Evolutionary conservation across 2,797 vertebrate genomes (phyloP), one percentile per base, ranked within the genome.

Genomic region (Danio aesculapii): DNA sequence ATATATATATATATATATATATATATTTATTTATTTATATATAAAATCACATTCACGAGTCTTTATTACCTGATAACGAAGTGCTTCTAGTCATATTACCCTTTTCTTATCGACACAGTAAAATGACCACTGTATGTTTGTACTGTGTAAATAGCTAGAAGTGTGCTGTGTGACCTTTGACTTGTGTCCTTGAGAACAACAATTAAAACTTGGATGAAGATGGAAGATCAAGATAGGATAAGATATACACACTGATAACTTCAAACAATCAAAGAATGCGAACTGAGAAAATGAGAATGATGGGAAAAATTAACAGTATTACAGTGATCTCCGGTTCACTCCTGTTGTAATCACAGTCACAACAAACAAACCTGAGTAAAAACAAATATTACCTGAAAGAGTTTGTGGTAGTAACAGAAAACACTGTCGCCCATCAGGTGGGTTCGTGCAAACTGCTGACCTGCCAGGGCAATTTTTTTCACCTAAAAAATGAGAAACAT

Each of bases 321-420:
- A 66, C 50, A 53, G 39, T 44, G 11, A 17, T 30, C 30, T 30
- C 14, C 21, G 11, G 16, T 67, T 8, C 9, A 1, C 41, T 63
- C 14, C 50, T 16, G 2, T 6, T 62, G 9, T 69, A 64, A 19
- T 39, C 21, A 44, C 14, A 17, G 9, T 8, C 69, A 43, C 46
- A 66, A 39, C 13, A 30, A 30, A 30, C 11, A 62, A 6, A 61
- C 39, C n/a, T 19, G 11, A 44, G 17, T 3, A 16, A 46, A 17
- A 14, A 21, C 19, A 53, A 43, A 71, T 57, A 2, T 93, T 92
- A 99, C 98, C 96, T 97, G 93, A 87, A 98, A 96, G 82, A 99
- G 97, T 88, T 95, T 97, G 92, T 95, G 95, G 91, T 99, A 98
- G 85, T 99, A 99, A 87, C 98, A 99, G 88, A 98, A 97, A 91